Base-by-base conservation (phyloP, 1,140 invertebrate genomes). In the Ylistrum balloti region DNA sequence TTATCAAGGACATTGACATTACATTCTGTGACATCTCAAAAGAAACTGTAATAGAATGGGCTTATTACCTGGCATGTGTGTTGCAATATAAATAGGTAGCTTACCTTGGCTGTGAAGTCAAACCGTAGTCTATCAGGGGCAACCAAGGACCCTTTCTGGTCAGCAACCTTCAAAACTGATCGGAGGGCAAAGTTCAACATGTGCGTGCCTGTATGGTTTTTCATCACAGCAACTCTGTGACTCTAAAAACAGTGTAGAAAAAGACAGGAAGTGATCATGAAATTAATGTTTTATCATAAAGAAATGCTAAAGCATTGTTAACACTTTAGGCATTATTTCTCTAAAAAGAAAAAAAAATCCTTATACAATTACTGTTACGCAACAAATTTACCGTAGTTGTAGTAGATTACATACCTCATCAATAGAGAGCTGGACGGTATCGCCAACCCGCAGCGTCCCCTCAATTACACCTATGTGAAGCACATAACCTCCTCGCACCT, bases 181-280 rank as follows among this genome's bases (percentile, higher is more conserved):
- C 99, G 97, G 56, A 99, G 97, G 34, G 98, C 98, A 97, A 98
- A 99, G 97, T 99, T 99, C 0, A 99, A 97, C 86, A 99, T 97
- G 96, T 99, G 99, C 0, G 99, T 99, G 33, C 98, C 99, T 33
- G 99, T 99, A 95, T 99, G 99, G 96, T 99, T 99, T 94, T 98
- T 99, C 99, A 99, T 99, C 33, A 99, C 93, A 33, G 94, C 88
- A 87, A 91, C 90, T 89, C 96, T 91, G 85, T 96, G 91, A 11
- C 91, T 87, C 96, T 96, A 93, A 33, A 93, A 28, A 3, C 28
- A 17, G n/a, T 28, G n/a, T 5, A 28, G n/a, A n/a, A n/a, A n/a
- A n/a, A n/a, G n/a, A n/a, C n/a, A n/a, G n/a, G n/a, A n/a, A n/a
- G n/a, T n/a, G n/a, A n/a, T n/a, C n/a, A n/a, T n/a, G n/a, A n/a